Conservation (phyloP, 2,113 vertebrate genomes). For the Clarias gariepinus region DNA sequence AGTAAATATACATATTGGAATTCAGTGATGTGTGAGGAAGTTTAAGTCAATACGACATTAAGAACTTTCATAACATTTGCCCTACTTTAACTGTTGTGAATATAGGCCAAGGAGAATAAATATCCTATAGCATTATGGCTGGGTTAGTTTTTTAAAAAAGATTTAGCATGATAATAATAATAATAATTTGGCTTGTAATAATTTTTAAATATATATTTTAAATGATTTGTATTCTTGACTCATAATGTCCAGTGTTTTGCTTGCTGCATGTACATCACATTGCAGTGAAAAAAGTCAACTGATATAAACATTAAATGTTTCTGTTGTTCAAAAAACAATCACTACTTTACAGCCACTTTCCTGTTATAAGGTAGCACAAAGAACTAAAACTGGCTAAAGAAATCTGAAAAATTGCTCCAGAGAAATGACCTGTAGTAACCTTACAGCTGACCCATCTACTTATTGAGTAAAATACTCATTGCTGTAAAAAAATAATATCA, state of each 20-base stretch:
- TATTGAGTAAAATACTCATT: background rate
- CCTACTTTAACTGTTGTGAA: background rate
- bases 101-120: background rate
- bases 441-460: background rate
- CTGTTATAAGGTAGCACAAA: background rate
- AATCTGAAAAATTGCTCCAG: background rate
- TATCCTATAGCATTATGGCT: background rate
- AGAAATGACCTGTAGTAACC: background rate
- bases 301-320: background rate
- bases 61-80: no score
- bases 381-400: background rate
- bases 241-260: background rate
- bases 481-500: background rate
- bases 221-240: background rate
- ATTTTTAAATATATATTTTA: background rate
- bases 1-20: background rate
- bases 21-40: no score
- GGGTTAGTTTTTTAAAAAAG: background rate
- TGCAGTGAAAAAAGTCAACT: background rate
- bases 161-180: background rate
- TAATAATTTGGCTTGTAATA: background rate
- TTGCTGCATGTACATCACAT: background rate
- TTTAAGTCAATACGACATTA: no score
- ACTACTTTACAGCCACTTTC: background rate
- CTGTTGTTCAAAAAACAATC: background rate